Conservation (phyloP, 2,888 invertebrate species). For the Ametastegia equiseti region DNA sequence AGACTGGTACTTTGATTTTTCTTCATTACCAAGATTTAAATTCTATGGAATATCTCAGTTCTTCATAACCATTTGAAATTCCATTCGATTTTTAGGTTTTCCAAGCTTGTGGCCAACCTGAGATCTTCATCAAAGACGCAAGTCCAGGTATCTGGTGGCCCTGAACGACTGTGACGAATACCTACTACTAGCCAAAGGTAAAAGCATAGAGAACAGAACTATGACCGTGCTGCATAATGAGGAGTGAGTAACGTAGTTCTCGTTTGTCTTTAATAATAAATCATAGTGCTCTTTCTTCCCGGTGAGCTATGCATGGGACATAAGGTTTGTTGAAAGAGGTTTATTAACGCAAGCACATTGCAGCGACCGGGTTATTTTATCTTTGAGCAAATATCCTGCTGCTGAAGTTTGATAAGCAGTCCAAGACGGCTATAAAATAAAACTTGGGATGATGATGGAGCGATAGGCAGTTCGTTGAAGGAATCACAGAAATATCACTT, state of each 20-base stretch:
- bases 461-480: background rate
- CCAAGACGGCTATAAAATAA: background rate
- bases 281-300: background rate
- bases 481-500: background rate
- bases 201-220: background rate
- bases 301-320: background rate
- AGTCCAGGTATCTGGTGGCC: too few relatives aligned
- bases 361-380: too few relatives aligned
- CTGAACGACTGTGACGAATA: background rate
- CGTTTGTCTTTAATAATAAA: background rate
- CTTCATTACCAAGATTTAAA: too few relatives aligned
- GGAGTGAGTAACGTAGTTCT: background rate
- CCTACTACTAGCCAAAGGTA: background rate
- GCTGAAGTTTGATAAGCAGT: background rate
- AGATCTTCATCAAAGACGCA: too few relatives aligned
- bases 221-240: background rate
- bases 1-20: too few relatives aligned
- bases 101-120: too few relatives aligned
- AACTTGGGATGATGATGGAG: background rate
- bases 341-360: background rate
- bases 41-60: too few relatives aligned
- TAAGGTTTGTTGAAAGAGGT: background rate
- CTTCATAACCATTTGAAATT: too few relatives aligned
- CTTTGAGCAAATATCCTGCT: slow-evolving; percentile 17
- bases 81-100: too few relatives aligned